phyloP scores from a whole-genome alignment of 2,888 invertebrate species.

The Seira ritae region DNA sequence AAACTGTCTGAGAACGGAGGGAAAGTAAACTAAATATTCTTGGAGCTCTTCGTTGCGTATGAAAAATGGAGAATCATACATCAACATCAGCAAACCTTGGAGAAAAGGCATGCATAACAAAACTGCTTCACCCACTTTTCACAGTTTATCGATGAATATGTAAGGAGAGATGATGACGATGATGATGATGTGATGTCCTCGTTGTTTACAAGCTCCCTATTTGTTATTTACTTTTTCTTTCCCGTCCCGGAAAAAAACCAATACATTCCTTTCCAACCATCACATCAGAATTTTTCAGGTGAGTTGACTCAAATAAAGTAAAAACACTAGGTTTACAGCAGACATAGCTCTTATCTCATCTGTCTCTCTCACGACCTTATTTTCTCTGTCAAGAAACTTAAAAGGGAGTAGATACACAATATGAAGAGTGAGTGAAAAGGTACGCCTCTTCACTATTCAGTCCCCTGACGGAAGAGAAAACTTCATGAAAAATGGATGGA shows the following conservation, averaged over 20 bases:
- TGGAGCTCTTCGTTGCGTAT: background rate
- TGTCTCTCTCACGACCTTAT: constrained; percentile 6
- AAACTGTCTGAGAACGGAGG: no score
- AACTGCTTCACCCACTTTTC: background rate
- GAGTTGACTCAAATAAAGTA: background rate
- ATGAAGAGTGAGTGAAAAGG: background rate
- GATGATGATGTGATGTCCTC: background rate
- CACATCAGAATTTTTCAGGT: background rate
- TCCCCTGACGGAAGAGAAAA: background rate
- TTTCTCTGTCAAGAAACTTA: background rate
- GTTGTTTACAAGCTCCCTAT: background rate
- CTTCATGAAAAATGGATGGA: constrained; percentile 54
- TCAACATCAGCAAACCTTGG: background rate
- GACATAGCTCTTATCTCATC: background rate
- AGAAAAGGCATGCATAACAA: background rate
- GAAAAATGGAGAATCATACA: background rate
- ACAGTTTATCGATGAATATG: background rate
- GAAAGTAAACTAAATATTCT: no score
- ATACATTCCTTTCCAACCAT: background rate
- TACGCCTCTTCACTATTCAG: background rate
- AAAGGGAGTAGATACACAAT: background rate
- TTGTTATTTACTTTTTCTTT: constrained; percentile 4
- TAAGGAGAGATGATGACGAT: background rate
- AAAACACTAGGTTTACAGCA: background rate
- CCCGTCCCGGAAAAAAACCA: background rate